Evolutionary conservation across 2,888 invertebrate species (phyloP).

Genomic region (Philaethria dido): DNA sequence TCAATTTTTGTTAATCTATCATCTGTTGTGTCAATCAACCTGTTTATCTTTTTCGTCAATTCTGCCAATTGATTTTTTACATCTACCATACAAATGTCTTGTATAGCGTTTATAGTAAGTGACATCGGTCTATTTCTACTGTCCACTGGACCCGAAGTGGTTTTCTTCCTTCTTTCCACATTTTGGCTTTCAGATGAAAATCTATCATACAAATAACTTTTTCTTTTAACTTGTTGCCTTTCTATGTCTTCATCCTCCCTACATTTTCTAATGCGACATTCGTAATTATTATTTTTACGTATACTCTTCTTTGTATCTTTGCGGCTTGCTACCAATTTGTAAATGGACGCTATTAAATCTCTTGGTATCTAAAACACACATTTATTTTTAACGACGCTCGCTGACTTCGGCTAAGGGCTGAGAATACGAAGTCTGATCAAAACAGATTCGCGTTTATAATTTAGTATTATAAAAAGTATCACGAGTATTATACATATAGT

Average conservation of each 20-base stretch:
- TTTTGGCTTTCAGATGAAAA: conserved; percentile 74
- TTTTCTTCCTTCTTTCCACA: conserved; percentile 69
- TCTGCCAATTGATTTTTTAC: conserved; percentile 73
- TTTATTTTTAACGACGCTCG: background rate
- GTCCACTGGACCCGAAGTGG: conserved; percentile 62
- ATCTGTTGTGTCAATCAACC: conserved; percentile 66
- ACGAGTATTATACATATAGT: too few species aligned
- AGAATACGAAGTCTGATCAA: too few species aligned
- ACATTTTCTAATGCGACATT: conserved; percentile 64
- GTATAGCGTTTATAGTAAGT: conserved; percentile 71
- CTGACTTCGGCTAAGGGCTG: background rate
- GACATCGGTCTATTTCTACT: conserved; percentile 65
- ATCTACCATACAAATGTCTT: conserved; percentile 79
- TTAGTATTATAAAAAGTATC: too few species aligned
- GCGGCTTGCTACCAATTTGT: conserved; percentile 88
- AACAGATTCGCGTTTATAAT: too few species aligned
- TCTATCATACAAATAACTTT: conserved; percentile 73
- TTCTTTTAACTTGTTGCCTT: conserved; percentile 70
- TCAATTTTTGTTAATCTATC: conserved; percentile 61
- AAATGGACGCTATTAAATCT: conserved; percentile 88
- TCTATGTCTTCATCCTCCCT: conserved; percentile 62
- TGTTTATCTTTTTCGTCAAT: conserved; percentile 70
- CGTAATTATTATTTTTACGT: conserved; percentile 76
- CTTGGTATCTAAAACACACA: conserved; percentile 84
- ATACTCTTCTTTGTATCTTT: conserved; percentile 84